Percentiles rank a stretch among this genome's conserved stretches.
Evolutionary conservation across 2,113 vertebrate species (phyloP).

Genomic region (cattle (Bos taurus)): DNA sequence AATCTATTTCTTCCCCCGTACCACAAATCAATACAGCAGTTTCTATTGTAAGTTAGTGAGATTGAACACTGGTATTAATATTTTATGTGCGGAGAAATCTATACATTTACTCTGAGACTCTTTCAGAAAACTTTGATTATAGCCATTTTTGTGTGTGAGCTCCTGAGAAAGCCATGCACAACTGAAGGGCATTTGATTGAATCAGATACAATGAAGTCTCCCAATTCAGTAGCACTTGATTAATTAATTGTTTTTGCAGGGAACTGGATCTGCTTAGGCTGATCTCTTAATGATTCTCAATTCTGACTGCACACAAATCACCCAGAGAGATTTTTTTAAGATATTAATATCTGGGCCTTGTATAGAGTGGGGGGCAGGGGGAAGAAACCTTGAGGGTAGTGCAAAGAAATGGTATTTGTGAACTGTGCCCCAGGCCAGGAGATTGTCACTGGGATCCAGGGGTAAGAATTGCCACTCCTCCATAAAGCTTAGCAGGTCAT

Average conservation of each 20-base stretch:
- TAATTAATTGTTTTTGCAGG: background rate
- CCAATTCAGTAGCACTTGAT: background rate
- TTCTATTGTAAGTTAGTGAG: constrained; percentile 10
- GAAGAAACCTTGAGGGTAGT: too few relatives aligned
- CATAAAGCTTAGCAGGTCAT: background rate
- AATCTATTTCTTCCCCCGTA: background rate
- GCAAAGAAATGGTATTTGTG: background rate
- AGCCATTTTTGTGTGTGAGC: background rate
- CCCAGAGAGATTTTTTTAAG: background rate
- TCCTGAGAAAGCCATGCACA: background rate
- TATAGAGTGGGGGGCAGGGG: background rate
- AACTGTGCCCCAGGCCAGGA: background rate
- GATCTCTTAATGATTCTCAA: background rate
- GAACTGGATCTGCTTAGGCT: background rate
- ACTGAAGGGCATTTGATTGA: background rate
- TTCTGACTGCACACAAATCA: background rate
- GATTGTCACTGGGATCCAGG: background rate
- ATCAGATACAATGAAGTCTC: background rate
- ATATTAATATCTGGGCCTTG: background rate
- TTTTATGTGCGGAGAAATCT: constrained; percentile 34
- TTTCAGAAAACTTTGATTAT: constrained; percentile 10
- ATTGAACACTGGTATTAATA: background rate
- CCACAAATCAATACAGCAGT: constrained; percentile 48
- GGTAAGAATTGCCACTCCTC: background rate
- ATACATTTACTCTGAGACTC: background rate